These are phyloP conservation scores for Piscicola geometra DNA, from an alignment of 2,888 invertebrate species.

Conservation along the genomic window DNA sequence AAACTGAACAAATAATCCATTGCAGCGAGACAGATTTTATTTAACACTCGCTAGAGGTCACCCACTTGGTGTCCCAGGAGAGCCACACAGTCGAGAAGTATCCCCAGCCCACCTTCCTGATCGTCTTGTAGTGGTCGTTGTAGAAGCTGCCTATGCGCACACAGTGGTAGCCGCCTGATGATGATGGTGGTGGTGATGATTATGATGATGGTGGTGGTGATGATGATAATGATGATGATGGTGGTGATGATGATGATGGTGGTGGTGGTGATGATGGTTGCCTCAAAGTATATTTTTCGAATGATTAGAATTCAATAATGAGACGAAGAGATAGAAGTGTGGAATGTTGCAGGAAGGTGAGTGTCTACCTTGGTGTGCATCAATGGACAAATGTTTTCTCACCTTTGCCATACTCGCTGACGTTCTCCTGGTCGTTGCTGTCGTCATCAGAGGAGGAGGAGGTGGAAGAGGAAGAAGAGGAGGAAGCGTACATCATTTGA, in stretches of 20 bases:
- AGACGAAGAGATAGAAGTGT: neutral
- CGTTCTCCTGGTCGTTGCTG: constrained; percentile 29
- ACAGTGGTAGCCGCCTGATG: constrained; percentile 36
- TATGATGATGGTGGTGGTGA: too few relatives aligned
- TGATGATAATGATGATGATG: too few relatives aligned
- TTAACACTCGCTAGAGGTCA: too few relatives aligned
- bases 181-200: too few relatives aligned
- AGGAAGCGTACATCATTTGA: neutral
- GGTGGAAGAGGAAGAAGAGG: constrained; percentile 4
- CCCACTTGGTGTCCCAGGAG: constrained; percentile 29
- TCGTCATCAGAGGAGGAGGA: constrained; percentile 13
- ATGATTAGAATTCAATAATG: neutral
- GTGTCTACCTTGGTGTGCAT: neutral
- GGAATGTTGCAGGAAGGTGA: neutral
- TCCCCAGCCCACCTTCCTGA: constrained; percentile 37
- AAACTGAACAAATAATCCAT: too few relatives aligned
- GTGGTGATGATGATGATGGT: too few relatives aligned
- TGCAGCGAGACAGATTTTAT: too few relatives aligned
- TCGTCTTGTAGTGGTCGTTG: constrained; percentile 30
- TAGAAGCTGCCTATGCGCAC: constrained; percentile 34
- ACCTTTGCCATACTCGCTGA: constrained; percentile 35
- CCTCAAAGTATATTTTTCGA: too few relatives aligned
- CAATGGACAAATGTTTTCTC: neutral
- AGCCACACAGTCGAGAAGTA: constrained; percentile 39
- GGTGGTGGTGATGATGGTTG: too few relatives aligned